Evolutionary conservation across 1,140 invertebrate species (phyloP).

Genomic region (Coenobita brevimanus): DNA sequence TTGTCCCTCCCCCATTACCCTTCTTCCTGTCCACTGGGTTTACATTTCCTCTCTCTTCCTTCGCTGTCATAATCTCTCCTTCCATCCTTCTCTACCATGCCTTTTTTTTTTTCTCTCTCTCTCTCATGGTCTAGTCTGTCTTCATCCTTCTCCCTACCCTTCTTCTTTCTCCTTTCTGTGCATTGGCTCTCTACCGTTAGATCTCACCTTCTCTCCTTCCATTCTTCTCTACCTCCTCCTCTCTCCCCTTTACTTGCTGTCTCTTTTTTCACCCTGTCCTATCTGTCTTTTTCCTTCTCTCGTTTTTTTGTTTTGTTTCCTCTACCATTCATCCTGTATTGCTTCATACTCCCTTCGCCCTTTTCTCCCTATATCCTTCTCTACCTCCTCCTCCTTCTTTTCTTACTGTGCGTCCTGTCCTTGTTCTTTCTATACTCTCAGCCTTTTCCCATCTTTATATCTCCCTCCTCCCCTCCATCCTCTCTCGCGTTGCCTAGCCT

Average conservation of each 20-base stretch:
- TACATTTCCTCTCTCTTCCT: not conserved
- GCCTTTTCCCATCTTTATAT: too few relatives aligned
- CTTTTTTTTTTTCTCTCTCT: not conserved
- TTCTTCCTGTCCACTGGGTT: not conserved
- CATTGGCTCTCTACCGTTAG: not conserved
- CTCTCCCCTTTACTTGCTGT: not conserved
- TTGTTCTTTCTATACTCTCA: too few relatives aligned
- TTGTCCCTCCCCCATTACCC: not conserved
- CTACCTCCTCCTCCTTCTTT: not conserved
- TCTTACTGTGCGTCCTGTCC: not conserved
- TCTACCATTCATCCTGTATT: not conserved
- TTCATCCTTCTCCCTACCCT: not conserved
- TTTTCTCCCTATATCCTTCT: not conserved
- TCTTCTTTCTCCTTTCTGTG: not conserved
- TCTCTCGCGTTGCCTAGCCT: too few relatives aligned
- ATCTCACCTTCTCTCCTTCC: constrained; percentile 2
- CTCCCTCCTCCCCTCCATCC: too few relatives aligned
- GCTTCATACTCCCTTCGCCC: not conserved
- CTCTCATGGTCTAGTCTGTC: not conserved
- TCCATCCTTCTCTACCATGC: not conserved
- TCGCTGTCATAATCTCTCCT: not conserved
- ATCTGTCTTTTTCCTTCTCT: not conserved
- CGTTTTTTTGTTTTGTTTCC: not conserved
- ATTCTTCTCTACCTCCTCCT: not conserved
- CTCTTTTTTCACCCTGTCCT: not conserved